These are phyloP conservation scores for Exephanes ischioxanthus DNA, from an alignment of 2,888 invertebrate genomes.

Conservation along the genomic window DNA sequence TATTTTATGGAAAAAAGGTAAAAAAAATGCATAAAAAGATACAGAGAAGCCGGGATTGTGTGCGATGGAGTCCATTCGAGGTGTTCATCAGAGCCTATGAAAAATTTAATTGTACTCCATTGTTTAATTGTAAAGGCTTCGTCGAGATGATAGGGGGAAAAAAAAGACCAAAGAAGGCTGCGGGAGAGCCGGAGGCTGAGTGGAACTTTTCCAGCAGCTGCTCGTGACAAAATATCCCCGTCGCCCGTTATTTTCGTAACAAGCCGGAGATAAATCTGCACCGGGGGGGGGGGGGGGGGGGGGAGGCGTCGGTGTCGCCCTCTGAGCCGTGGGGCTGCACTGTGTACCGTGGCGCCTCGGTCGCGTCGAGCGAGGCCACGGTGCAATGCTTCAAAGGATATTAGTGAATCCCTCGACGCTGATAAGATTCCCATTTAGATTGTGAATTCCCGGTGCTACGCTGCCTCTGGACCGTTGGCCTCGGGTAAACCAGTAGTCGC, in stretches of 20 bases:
- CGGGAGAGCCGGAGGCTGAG: background rate
- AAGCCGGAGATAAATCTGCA: conserved; percentile 66
- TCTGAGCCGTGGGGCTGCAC: conserved; percentile 23
- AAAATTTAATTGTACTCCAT: conserved; percentile 34
- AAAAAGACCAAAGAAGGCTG: conserved; percentile 11
- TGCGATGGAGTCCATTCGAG: background rate
- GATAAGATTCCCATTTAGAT: conserved; percentile 78
- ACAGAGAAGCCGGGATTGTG: background rate
- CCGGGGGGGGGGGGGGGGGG: background rate
- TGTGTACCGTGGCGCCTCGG: conserved; percentile 20
- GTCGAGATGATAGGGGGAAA: background rate
- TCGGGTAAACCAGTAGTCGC: conserved; percentile 10
- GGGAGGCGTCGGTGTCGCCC: background rate
- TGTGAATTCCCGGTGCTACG: conserved; percentile 59
- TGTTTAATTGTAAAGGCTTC: conserved; percentile 25
- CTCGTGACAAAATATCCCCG: conserved; percentile 64
- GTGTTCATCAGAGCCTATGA: background rate
- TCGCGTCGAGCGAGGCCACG: conserved; percentile 47
- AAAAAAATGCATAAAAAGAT: background rate
- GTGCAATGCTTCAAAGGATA: conserved; percentile 73
- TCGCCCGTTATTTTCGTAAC: conserved; percentile 67
- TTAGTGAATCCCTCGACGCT: conserved; percentile 72
- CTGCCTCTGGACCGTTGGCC: conserved; percentile 31
- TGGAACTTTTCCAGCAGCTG: conserved; percentile 34
- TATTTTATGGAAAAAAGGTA: background rate